Percentiles rank a stretch among this genome's conserved stretches.
These are phyloP conservation scores for Agrilus cyanescens DNA, from an alignment of 2,888 invertebrate species.

Conservation along the genomic window DNA sequence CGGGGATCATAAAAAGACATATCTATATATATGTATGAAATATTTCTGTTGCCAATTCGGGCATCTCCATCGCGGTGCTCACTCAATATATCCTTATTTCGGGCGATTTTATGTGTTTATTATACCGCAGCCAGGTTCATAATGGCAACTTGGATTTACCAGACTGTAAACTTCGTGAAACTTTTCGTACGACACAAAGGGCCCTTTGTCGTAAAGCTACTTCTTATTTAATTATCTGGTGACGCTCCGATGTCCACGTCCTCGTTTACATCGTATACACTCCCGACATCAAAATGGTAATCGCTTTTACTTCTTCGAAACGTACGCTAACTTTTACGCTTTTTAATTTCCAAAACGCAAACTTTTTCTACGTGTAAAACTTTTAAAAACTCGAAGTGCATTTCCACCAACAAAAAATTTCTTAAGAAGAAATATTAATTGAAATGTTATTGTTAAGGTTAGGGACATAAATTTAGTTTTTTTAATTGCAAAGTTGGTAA, in stretches of 20 bases:
- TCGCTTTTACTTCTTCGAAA: too few species aligned
- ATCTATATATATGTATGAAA: constrained; percentile 29
- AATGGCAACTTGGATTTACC: constrained; percentile 32
- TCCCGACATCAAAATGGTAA: too few species aligned
- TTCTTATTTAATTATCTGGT: constrained; percentile 23
- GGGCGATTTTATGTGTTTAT: constrained; percentile 39
- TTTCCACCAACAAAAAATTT: too few species aligned
- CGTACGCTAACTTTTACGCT: too few species aligned
- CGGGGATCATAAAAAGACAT: constrained; percentile 29
- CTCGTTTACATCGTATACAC: too few species aligned
- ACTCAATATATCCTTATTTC: constrained; percentile 40
- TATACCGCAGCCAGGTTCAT: constrained; percentile 37
- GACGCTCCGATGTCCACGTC: not conserved
- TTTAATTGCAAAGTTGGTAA: too few species aligned
- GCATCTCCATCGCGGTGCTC: constrained; percentile 27
- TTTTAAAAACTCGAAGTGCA: too few species aligned
- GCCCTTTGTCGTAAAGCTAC: constrained; percentile 16
- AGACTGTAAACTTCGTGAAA: constrained; percentile 32
- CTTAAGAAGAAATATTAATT: too few species aligned
- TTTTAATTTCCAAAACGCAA: too few species aligned
- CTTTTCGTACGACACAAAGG: constrained; percentile 23
- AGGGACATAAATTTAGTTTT: too few species aligned
- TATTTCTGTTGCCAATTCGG: constrained; percentile 34
- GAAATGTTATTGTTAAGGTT: too few species aligned
- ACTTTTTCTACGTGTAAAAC: too few species aligned